Percentiles rank a stretch among this genome's conserved stretches.
phyloP scores from a whole-genome alignment of 2,888 invertebrate genomes.

The Glaucopsyche alexis region DNA sequence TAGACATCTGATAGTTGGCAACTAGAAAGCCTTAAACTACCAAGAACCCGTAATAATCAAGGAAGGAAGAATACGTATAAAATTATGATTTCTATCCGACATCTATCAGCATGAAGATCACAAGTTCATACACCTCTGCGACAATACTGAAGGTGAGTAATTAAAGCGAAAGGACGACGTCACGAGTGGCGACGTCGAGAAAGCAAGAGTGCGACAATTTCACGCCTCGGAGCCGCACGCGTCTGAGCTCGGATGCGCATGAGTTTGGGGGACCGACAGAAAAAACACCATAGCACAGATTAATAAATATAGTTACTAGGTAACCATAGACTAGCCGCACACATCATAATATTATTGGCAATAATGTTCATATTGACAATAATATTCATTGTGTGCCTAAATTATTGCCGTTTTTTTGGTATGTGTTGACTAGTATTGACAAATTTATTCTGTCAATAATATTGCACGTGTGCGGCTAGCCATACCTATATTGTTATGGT shows the following conservation, averaged over 20 bases:
- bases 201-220: slow-evolving; percentile 78
- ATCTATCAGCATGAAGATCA: not conserved
- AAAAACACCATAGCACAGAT: not conserved
- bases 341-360: no score
- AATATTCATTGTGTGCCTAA: no score
- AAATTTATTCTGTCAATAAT: no score
- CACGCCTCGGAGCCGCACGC: slow-evolving; percentile 64
- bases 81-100: not conserved
- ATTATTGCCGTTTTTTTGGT: no score
- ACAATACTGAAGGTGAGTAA: slow-evolving; percentile 42
- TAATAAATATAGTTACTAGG: no score
- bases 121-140: slow-evolving; percentile 20
- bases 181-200: slow-evolving; percentile 61
- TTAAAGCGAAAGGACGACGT: slow-evolving; percentile 71
- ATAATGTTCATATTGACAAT: no score
- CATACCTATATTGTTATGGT: no score
- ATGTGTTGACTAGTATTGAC: no score
- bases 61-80: slow-evolving; percentile 11
- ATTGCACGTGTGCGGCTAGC: no score
- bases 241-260: slow-evolving; percentile 53
- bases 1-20: no score
- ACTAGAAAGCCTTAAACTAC: not conserved
- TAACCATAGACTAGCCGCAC: no score
- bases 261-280: slow-evolving; percentile 49
- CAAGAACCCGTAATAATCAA: slow-evolving; percentile 3